Base-by-base conservation (phyloP, 2,888 invertebrate species). In the Dascillus cervinus region DNA sequence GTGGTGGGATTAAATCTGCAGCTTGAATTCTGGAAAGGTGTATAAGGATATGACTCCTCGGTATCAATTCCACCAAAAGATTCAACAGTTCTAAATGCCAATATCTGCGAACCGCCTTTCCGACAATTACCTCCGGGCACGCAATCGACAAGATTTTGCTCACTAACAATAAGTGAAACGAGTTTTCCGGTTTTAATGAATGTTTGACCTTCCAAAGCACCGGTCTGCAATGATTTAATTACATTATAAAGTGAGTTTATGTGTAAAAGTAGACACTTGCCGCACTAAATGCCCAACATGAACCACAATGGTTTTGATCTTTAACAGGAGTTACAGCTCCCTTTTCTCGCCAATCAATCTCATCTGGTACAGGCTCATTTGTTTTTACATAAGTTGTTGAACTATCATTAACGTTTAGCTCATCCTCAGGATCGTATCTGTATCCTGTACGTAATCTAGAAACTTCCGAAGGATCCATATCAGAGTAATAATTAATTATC, bases 271-370 rank as follows among this genome's bases (percentile, higher is more conserved):
- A n/a, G 22, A 22, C 45, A 73, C 79, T 76, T 64, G 82, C 81
- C 9, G 84, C 69, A 53, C 88, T 88, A 73, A 94, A 94, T 21
- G 90, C 77, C 91, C 92, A 94, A 71, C 91, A 92, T 2, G 87
- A 86, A 39, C 90, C 90, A 65, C 90, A 91, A 54, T 77, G 77
- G 55, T 82, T 87, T 73, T 94, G 91, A 71, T 92, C 82, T 66
- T 92, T 92, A 43, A 94, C 70, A 1, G 72, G 75, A 8, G 91
- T 91, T 34, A 94, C 92, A 41, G 87, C 88, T 22, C 91, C 91
- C 41, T 77, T 58, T 34, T 69, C 57, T 54, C 90, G 77, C 94
- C 92, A 94, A 67, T 94, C 91, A 29, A 91, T 80, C 25, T 68
- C 53, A 13, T 73, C 68, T 6, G 91, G 87, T n/a, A 30, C 13